Conservation (phyloP, 2,888 invertebrate genomes). For the Eulithis prunata region DNA sequence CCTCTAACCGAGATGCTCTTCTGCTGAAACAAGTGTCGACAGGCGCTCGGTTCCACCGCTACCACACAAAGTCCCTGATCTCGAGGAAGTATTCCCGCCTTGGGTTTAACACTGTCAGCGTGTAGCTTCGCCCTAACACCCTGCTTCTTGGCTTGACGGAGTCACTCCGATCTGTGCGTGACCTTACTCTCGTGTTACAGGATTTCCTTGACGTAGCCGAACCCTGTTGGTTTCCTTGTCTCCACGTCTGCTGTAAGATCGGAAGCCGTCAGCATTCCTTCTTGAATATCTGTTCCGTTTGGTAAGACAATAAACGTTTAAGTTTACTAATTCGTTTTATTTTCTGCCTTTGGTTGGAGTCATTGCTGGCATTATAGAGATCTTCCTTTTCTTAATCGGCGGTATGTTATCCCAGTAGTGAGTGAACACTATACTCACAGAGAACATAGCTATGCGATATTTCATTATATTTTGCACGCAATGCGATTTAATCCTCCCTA, state of each 20-base stretch:
- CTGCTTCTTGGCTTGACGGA: constrained; percentile 77
- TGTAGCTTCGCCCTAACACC: constrained; percentile 81
- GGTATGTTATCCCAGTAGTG: not conserved
- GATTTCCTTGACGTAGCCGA: constrained; percentile 75
- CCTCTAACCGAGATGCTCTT: constrained; percentile 84
- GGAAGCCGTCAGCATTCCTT: constrained; percentile 79
- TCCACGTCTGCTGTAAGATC: constrained; percentile 47
- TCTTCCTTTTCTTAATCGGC: not conserved
- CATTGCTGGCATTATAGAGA: constrained; percentile 59
- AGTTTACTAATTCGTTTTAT: constrained; percentile 60
- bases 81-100: constrained; percentile 88
- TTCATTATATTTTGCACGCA: constrained; percentile 17
- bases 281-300: constrained; percentile 66
- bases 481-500: constrained; percentile 28
- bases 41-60: constrained; percentile 88
- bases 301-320: constrained; percentile 78
- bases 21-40: constrained; percentile 86
- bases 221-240: constrained; percentile 39
- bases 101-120: constrained; percentile 79
- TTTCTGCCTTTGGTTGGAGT: constrained; percentile 18
- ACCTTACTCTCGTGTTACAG: constrained; percentile 80
- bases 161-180: constrained; percentile 65
- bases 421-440: not conserved
- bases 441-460: constrained; percentile 30
- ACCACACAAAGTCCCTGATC: constrained; percentile 90